These are phyloP conservation scores for Mimachlamys varia DNA, from an alignment of 2,888 invertebrate genomes.

Conservation along the genomic window DNA sequence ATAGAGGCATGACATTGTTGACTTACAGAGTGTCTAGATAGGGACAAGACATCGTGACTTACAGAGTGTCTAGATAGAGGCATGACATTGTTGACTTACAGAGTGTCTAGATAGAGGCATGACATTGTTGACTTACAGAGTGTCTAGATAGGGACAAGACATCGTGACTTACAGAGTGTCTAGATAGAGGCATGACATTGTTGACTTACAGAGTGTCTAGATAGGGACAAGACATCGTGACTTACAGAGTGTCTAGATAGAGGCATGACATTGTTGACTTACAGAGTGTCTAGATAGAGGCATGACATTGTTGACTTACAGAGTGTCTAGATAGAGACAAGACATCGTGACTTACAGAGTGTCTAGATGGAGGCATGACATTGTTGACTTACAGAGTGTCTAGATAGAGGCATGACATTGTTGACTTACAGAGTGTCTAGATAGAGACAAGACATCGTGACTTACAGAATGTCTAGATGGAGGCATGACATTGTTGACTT, in stretches of 20 bases:
- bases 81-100: background rate
- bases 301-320: background rate
- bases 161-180: background rate
- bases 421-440: conserved; percentile 30
- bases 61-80: background rate
- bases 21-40: conserved; percentile 23
- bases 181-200: too few relatives aligned
- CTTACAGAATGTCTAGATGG: background rate
- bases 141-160: too few relatives aligned
- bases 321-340: too few relatives aligned
- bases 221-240: too few relatives aligned
- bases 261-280: background rate
- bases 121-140: conserved; percentile 12
- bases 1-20: background rate
- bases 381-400: conserved; percentile 37
- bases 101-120: too few relatives aligned
- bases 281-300: background rate
- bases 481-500: background rate
- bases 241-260: background rate
- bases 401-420: too few relatives aligned
- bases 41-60: too few relatives aligned
- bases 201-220: conserved; percentile 30
- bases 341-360: background rate
- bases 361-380: background rate
- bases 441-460: too few relatives aligned